phyloP scores from a whole-genome alignment of 2,888 invertebrate species.

The Apamea anceps region DNA sequence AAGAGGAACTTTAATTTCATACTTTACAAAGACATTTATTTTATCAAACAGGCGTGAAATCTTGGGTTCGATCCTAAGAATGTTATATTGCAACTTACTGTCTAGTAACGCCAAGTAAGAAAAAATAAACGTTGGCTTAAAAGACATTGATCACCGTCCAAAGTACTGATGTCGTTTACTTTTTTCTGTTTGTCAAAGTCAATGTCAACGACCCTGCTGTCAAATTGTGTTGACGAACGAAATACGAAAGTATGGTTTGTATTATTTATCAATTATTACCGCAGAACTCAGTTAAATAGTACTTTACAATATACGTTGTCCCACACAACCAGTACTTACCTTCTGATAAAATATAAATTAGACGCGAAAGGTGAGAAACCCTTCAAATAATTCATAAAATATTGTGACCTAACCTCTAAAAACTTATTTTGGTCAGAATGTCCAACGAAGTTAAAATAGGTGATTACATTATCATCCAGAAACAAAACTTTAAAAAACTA shows the following conservation, averaged over 20 bases:
- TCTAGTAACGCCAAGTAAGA: background rate
- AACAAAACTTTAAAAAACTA: conserved; percentile 94
- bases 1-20: background rate
- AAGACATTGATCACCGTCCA: conserved; percentile 2
- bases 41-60: background rate
- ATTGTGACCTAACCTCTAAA: conserved; percentile 39
- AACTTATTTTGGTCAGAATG: conserved; percentile 36
- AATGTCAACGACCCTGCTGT: conserved; percentile 1
- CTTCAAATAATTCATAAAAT: background rate
- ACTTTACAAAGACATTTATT: background rate
- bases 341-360: conserved; percentile 12
- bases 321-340: background rate
- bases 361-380: background rate
- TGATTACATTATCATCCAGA: conserved; percentile 94
- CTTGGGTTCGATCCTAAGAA: background rate
- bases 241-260: background rate
- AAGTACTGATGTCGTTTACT: background rate
- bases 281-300: background rate
- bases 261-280: background rate
- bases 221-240: conserved; percentile 27
- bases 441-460: conserved; percentile 88
- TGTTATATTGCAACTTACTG: background rate
- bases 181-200: background rate
- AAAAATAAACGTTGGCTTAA: background rate
- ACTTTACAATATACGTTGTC: background rate